Conservation (phyloP, 2,797 vertebrate genomes). For the Protosalanx chinensis region DNA sequence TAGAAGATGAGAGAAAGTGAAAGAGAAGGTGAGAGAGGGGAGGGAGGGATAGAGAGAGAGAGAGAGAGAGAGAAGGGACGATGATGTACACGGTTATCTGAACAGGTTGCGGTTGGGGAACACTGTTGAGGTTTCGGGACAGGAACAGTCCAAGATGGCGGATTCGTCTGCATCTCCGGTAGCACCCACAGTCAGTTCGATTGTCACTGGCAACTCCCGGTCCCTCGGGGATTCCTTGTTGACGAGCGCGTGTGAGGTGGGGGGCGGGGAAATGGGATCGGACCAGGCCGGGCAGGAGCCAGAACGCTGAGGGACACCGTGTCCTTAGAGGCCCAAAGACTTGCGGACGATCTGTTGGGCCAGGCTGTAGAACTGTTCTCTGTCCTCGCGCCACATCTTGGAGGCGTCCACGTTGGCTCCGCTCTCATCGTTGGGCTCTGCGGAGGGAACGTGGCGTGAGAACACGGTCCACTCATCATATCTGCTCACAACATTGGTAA, state of each 20-base stretch:
- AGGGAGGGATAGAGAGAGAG: background rate
- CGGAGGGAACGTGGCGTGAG: constrained; percentile 19
- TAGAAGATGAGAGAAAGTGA: background rate
- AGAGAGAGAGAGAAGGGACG: background rate
- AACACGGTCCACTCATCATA: background rate
- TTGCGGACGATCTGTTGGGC: constrained; percentile 93
- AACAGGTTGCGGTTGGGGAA: background rate
- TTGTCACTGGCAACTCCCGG: background rate
- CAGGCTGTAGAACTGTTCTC: constrained; percentile 88
- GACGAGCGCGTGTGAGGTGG: background rate
- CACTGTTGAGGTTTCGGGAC: background rate
- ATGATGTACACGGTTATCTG: background rate
- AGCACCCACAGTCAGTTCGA: background rate
- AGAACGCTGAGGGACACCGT: constrained; percentile 11
- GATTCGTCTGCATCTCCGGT: background rate
- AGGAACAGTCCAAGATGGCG: background rate
- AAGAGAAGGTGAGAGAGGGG: background rate
- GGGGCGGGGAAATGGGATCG: background rate
- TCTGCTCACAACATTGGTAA: no score
- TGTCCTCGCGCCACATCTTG: constrained; percentile 97
- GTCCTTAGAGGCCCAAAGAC: constrained; percentile 84
- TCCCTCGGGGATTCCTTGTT: background rate
- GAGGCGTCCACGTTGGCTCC: constrained; percentile 95
- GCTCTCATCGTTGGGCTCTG: constrained; percentile 96
- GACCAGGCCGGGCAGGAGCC: background rate